phyloP scores from a whole-genome alignment of 2,113 vertebrate species.

The Leptocoma aspasia region DNA sequence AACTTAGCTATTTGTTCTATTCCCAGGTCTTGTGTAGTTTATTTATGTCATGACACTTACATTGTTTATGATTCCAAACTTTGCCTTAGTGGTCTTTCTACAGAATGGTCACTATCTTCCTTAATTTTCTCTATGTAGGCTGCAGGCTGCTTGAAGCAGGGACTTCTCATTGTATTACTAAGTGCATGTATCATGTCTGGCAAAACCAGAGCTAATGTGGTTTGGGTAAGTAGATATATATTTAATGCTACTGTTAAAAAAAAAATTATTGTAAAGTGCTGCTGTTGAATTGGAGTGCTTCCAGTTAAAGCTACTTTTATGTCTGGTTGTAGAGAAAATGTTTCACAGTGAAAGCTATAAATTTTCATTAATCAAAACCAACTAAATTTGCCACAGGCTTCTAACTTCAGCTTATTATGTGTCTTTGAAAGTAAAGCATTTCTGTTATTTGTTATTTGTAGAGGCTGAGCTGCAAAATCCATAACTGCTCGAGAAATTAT shows the following conservation, averaged over 20 bases:
- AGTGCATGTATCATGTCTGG: not conserved
- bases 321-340: not conserved
- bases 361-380: slow-evolving; percentile 11
- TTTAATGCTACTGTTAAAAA: not conserved
- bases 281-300: not conserved
- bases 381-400: not conserved
- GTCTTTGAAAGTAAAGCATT: not conserved
- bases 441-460: not conserved
- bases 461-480: not conserved
- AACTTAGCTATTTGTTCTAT: not conserved
- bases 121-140: not conserved
- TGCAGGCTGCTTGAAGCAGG: not conserved
- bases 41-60: not conserved
- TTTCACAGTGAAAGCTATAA: not conserved
- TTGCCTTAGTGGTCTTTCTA: not conserved
- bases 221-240: not conserved
- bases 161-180: not conserved
- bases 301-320: not conserved
- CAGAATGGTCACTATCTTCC: not conserved
- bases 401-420: not conserved
- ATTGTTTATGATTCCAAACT: not conserved
- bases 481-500: not conserved
- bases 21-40: not conserved
- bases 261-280: not conserved
- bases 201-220: not conserved